A percentile compares a stretch with the other conserved stretches of the same genome.
phyloP scores from a whole-genome alignment of 2,888 invertebrate species.

The Trissoscelio sp. region DNA sequence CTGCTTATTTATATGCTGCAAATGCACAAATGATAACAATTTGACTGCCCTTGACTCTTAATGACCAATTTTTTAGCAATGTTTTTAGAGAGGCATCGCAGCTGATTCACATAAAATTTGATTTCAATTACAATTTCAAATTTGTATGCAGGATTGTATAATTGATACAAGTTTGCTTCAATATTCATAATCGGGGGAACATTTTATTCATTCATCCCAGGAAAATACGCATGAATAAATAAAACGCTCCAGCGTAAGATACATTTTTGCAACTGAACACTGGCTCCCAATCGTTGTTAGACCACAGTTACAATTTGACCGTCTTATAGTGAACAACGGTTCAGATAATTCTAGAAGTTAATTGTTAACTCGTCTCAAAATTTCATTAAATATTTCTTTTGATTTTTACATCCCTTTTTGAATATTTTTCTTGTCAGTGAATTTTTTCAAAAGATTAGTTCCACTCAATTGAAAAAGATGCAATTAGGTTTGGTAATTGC shows the following conservation, averaged over 20 bases:
- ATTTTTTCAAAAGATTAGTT: background rate
- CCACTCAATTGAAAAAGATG: background rate
- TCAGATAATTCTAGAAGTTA: slow-evolving; percentile 33
- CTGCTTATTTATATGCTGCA: too few relatives aligned
- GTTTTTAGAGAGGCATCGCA: too few relatives aligned
- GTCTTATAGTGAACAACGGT: slow-evolving; percentile 64
- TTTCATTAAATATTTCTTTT: background rate
- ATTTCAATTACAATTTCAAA: too few relatives aligned
- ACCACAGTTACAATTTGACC: slow-evolving; percentile 61
- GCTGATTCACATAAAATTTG: too few relatives aligned
- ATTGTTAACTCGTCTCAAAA: slow-evolving; percentile 9
- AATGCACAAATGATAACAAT: too few relatives aligned
- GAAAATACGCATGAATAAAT: slow-evolving; percentile 33
- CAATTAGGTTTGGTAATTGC: background rate
- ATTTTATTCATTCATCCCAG: slow-evolving; percentile 11
- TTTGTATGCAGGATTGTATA: too few relatives aligned
- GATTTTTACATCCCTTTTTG: background rate
- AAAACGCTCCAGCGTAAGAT: slow-evolving; percentile 9
- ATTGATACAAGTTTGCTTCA: too few relatives aligned
- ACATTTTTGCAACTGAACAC: slow-evolving; percentile 46
- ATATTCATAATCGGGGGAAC: too few relatives aligned
- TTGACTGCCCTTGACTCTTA: too few relatives aligned
- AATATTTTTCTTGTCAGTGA: background rate
- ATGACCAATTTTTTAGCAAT: too few relatives aligned
- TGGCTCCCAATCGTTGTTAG: slow-evolving; percentile 41